phyloP scores from a whole-genome alignment of 2,888 invertebrate genomes.

The Limnephilus rhombicus region DNA sequence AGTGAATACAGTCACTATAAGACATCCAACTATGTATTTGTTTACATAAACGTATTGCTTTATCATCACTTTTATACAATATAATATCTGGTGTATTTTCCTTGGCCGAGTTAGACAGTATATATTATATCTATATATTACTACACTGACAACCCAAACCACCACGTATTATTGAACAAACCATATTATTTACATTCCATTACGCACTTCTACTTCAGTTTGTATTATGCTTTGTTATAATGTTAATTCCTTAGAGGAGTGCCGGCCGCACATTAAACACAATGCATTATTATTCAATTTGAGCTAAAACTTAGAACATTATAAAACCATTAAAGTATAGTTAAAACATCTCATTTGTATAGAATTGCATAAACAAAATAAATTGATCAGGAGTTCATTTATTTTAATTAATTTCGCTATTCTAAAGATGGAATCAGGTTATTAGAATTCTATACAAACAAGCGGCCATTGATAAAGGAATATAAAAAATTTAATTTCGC shows the following conservation, averaged over 20 bases:
- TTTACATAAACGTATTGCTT: slow-evolving; percentile 50
- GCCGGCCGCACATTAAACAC: neutral
- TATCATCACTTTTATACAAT: slow-evolving; percentile 46
- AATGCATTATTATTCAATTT: slow-evolving; percentile 16
- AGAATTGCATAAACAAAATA: neutral
- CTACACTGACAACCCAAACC: neutral
- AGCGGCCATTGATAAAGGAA: neutral
- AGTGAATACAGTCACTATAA: neutral
- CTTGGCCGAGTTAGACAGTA: neutral
- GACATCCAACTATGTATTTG: neutral
- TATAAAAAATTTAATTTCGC: neutral
- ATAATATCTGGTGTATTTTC: slow-evolving; percentile 11
- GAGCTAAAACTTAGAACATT: slow-evolving; percentile 32
- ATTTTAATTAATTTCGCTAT: neutral
- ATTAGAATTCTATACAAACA: neutral
- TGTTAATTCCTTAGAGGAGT: neutral
- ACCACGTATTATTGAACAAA: no score
- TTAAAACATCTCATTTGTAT: neutral
- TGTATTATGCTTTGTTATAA: neutral
- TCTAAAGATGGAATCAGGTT: neutral
- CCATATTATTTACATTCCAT: neutral
- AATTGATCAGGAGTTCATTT: neutral
- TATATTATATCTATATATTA: neutral
- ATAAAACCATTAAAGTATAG: neutral
- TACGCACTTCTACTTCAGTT: neutral